Evolutionary conservation across 1,140 invertebrate species (phyloP).

Genomic region (Eriocheir sinensis): DNA sequence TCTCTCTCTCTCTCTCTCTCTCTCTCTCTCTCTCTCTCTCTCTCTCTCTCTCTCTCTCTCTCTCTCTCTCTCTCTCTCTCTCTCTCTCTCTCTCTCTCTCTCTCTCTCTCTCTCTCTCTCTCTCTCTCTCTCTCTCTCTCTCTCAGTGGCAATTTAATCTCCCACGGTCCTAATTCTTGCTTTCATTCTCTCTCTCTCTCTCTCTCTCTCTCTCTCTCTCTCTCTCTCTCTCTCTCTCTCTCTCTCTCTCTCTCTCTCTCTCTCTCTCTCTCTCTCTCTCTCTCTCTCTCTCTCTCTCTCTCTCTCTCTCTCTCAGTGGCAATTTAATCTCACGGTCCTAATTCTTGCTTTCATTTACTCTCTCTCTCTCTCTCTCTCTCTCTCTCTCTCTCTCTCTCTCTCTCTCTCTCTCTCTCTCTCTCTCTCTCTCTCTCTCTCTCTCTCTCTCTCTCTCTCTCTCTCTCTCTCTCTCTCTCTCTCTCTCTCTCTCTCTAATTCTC

Average conservation of each 20-base stretch:
- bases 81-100: not conserved
- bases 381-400: not conserved
- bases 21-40: not conserved
- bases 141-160: too few relatives aligned
- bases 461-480: not conserved
- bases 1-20: not conserved
- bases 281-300: not conserved
- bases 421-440: not conserved
- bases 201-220: not conserved
- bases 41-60: not conserved
- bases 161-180: too few relatives aligned
- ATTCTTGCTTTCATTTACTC: not conserved
- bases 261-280: not conserved
- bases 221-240: not conserved
- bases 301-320: not conserved
- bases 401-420: not conserved
- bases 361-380: not conserved
- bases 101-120: slow-evolving; percentile 27
- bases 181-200: not conserved
- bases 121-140: not conserved
- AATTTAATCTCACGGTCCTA: not conserved
- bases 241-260: not conserved
- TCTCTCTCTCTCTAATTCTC: not conserved
- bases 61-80: not conserved
- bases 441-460: not conserved